phyloP scores from a whole-genome alignment of 2,888 invertebrate genomes.

The Cancer borealis region DNA sequence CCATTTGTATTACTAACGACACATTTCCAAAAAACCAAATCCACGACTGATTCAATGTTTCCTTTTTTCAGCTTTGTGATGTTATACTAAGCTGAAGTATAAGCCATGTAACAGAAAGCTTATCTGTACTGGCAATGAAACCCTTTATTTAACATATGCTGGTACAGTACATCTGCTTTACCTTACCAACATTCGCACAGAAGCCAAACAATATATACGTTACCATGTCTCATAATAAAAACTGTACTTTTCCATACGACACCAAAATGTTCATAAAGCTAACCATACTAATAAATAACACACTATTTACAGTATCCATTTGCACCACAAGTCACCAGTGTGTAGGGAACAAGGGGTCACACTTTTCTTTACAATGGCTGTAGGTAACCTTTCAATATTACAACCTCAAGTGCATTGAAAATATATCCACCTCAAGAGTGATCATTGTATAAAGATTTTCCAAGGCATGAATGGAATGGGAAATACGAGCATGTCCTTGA shows the following conservation, averaged over 20 bases:
- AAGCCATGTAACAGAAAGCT: slow-evolving; percentile 22
- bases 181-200: not conserved
- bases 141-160: not conserved
- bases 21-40: not conserved
- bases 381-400: not conserved
- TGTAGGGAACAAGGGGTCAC: not conserved
- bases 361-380: not conserved
- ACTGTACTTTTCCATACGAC: not conserved
- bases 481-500: not conserved
- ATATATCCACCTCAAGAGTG: no score
- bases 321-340: not conserved
- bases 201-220: not conserved
- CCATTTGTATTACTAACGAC: not conserved
- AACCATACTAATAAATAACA: not conserved
- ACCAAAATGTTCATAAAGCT: not conserved
- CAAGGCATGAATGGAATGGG: not conserved
- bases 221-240: not conserved
- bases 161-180: not conserved
- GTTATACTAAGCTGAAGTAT: not conserved
- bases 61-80: not conserved
- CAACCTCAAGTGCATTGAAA: no score
- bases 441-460: no score
- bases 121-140: not conserved
- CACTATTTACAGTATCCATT: not conserved
- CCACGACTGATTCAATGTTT: not conserved